phyloP scores from a whole-genome alignment of 1,140 invertebrate genomes.

The Anoplolepis gracilipes region DNA sequence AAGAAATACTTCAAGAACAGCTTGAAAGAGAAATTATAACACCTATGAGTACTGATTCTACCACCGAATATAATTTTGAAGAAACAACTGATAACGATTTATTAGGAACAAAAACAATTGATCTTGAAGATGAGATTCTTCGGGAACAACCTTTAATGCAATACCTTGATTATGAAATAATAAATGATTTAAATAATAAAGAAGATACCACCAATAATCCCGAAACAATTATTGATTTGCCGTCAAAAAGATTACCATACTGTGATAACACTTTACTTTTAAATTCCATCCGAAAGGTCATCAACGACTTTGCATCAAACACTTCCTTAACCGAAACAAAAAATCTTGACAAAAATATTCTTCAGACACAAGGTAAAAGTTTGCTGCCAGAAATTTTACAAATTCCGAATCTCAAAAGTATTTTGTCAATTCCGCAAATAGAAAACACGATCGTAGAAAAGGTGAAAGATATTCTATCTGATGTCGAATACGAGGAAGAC shows the following conservation, averaged over 20 bases:
- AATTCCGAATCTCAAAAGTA: constrained; percentile 70
- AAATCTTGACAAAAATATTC: constrained; percentile 42
- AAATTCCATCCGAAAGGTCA: constrained; percentile 74
- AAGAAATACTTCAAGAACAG: neutral
- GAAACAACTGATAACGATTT: neutral
- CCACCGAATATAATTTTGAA: neutral
- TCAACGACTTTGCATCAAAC: constrained; percentile 75
- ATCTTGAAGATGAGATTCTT: neutral
- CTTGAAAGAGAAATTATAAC: neutral
- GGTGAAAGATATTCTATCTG: constrained; percentile 66
- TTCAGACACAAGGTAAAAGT: constrained; percentile 51
- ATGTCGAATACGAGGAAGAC: constrained; percentile 11
- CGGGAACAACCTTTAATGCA: neutral
- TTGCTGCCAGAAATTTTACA: constrained; percentile 74
- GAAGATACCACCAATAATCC: neutral
- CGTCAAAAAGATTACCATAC: constrained; percentile 43
- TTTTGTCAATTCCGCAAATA: constrained; percentile 75
- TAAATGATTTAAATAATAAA: neutral
- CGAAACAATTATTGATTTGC: neutral
- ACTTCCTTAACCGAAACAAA: neutral
- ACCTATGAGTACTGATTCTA: neutral
- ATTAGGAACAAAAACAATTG: too few relatives aligned
- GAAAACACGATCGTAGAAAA: constrained; percentile 71
- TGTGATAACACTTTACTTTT: constrained; percentile 62
- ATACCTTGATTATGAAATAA: neutral